Percentiles rank a stretch among this genome's conserved stretches.
These are phyloP conservation scores for Esox masquinongy DNA, from an alignment of 2,797 vertebrate species.

Conservation along the genomic window DNA sequence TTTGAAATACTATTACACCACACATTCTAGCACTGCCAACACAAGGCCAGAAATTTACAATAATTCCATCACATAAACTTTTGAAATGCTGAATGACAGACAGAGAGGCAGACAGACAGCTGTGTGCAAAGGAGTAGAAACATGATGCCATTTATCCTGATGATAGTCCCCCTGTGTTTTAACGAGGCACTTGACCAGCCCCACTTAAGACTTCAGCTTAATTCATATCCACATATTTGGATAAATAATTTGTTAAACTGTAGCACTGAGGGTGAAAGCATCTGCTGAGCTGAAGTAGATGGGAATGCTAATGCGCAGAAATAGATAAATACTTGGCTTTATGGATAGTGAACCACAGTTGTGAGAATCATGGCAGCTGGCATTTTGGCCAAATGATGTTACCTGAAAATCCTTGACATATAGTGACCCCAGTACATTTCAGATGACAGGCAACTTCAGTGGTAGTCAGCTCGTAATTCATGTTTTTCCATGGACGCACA, in stretches of 20 bases:
- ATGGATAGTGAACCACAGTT: too few species aligned
- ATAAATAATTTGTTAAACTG: constrained; percentile 1
- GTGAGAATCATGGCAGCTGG: too few species aligned
- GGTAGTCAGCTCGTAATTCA: not conserved
- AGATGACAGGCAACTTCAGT: not conserved
- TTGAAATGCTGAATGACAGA: too few species aligned
- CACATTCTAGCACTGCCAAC: too few species aligned
- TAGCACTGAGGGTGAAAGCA: not conserved
- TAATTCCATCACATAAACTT: too few species aligned
- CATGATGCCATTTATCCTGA: not conserved
- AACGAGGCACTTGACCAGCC: constrained; percentile 3
- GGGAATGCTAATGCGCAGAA: constrained; percentile 13
- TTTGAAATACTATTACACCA: too few species aligned
- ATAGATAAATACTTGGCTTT: not conserved
- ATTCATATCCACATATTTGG: constrained; percentile 1
- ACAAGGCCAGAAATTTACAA: too few species aligned
- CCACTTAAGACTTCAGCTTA: not conserved
- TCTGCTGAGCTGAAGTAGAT: not conserved
- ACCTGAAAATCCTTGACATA: too few species aligned
- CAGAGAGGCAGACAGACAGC: too few species aligned
- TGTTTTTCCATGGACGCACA: not conserved
- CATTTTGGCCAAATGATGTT: too few species aligned
- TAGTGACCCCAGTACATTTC: too few species aligned
- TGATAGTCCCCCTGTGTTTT: not conserved
- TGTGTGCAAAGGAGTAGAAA: not conserved